Percentiles rank a stretch among this genome's conserved stretches.
phyloP scores from a whole-genome alignment of 2,113 vertebrate genomes.

The Strix uralensis region DNA sequence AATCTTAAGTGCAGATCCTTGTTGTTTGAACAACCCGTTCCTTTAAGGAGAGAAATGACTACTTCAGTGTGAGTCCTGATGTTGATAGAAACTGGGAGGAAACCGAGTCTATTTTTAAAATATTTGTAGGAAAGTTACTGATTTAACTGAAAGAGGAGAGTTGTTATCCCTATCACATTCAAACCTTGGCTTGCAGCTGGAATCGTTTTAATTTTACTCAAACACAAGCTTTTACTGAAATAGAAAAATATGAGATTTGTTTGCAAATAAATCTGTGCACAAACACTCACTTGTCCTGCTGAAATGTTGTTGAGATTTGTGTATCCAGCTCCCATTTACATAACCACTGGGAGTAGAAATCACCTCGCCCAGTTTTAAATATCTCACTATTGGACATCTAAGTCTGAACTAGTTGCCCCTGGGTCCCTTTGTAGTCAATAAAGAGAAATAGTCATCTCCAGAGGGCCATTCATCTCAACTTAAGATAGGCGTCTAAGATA shows the following conservation, averaged over 20 bases:
- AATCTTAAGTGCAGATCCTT: slow-evolving; percentile 22
- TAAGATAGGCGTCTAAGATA: slow-evolving; percentile 33
- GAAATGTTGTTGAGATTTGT: slow-evolving; percentile 11
- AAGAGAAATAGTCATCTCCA: slow-evolving; percentile 39
- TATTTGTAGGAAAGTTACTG: neutral
- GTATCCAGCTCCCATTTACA: slow-evolving; percentile 47
- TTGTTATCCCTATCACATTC: neutral
- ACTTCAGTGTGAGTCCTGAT: neutral
- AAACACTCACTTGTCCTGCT: neutral
- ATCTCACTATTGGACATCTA: slow-evolving; percentile 32
- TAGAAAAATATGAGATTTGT: neutral
- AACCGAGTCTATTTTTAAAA: neutral
- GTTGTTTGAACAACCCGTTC: neutral
- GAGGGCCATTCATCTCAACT: neutral
- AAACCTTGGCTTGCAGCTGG: neutral
- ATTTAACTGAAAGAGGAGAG: neutral
- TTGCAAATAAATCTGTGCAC: slow-evolving; percentile 45
- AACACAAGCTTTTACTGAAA: neutral
- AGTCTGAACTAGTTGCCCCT: slow-evolving; percentile 18
- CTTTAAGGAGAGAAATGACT: neutral
- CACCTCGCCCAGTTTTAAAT: slow-evolving; percentile 9
- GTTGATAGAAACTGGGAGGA: neutral
- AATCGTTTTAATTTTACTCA: neutral
- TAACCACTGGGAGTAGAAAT: slow-evolving; percentile 48
- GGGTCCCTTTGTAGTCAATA: slow-evolving; percentile 19